Conservation (phyloP, 92 coral and sea anemone genomes). For the Zoanthus sansibaricus region DNA sequence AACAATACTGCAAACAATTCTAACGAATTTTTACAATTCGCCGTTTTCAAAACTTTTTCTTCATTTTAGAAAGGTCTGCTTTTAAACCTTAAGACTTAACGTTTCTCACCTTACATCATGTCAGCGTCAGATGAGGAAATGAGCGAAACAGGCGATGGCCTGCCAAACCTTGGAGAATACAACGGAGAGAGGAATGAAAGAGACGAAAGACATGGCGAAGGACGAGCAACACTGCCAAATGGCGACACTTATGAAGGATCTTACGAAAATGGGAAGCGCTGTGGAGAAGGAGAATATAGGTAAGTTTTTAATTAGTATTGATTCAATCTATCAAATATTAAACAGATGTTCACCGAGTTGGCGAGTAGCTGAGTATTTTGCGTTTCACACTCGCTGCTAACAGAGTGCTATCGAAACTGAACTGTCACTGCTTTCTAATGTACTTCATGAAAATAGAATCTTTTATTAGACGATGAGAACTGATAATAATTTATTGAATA, state of each 20-base stretch:
- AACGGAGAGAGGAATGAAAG: constrained; percentile 86
- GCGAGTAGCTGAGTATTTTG: too few species aligned
- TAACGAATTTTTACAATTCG: not conserved
- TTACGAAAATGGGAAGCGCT: constrained; percentile 83
- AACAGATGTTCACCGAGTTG: not conserved
- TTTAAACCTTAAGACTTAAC: not conserved
- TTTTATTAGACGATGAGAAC: too few species aligned
- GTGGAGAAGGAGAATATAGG: constrained; percentile 85
- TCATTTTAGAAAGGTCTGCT: not conserved
- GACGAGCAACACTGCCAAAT: constrained; percentile 84
- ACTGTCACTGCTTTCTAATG: too few species aligned
- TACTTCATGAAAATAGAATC: too few species aligned
- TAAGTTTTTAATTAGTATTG: constrained; percentile 11
- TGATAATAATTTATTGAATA: too few species aligned
- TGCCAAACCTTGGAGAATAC: constrained; percentile 86
- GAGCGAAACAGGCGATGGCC: constrained; percentile 72
- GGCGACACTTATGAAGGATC: constrained; percentile 85
- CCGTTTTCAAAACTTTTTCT: not conserved
- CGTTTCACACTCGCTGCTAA: too few species aligned
- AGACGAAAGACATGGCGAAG: constrained; percentile 81
- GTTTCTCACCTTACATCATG: constrained; percentile 47
- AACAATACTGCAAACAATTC: constrained; percentile 26
- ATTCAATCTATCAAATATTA: not conserved
- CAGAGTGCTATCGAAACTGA: too few species aligned
- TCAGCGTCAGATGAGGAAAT: constrained; percentile 76